Evolutionary conservation across 2,888 invertebrate species (phyloP), one percentile per base, ranked within the genome.

Genomic region (Drosophila gaucha): DNA sequence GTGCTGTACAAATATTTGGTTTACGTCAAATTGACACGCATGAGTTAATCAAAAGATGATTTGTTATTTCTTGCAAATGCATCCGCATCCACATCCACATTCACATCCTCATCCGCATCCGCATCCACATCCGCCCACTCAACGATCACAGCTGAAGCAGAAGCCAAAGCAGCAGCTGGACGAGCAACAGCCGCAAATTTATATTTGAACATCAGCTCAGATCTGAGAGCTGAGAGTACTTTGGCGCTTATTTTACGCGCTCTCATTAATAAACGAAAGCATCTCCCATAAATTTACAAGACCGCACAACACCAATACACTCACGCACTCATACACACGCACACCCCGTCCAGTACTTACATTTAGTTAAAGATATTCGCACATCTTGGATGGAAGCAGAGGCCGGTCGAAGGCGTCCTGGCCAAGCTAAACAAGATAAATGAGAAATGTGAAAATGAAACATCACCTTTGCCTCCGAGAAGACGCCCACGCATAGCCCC

Each of bases 401-500:
- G 31, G 16, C 49, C 22, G 59, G 47, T n/a, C 75, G 22, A 46
- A 58, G 41, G 41, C 41, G 56, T 50, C 54, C 47, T 56, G 60
- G 72, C 78, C 78, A 65, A 72, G 79, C 86, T 89, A 90, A 90
- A 88, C 76, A 84, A 90, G 90, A 90, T 89, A 90, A 90, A 90
- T 90, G 90, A 80, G 89, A 86, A 88, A 89, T 89, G 89, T 78
- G 85, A 89, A 90, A 90, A 89, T 90, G 89, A 90, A 90, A 86
- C 90, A 89, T 90, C 86, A 89, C 86, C 88, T 90, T 86, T 74
- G 74, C 74, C 84, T 74, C 55, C 50, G 59, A 74, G 77, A 64
- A 47, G 67, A 67, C 51, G 58, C 59, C 64, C 58, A 51, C 60
- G 38, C 64, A 58, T 57, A 55, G 26, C 62, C 44, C 38, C 38